Percentiles rank a stretch among this genome's conserved stretches.
These are phyloP conservation scores for Chionomys nivalis DNA, from an alignment of 2,113 vertebrate genomes.

Conservation along the genomic window DNA sequence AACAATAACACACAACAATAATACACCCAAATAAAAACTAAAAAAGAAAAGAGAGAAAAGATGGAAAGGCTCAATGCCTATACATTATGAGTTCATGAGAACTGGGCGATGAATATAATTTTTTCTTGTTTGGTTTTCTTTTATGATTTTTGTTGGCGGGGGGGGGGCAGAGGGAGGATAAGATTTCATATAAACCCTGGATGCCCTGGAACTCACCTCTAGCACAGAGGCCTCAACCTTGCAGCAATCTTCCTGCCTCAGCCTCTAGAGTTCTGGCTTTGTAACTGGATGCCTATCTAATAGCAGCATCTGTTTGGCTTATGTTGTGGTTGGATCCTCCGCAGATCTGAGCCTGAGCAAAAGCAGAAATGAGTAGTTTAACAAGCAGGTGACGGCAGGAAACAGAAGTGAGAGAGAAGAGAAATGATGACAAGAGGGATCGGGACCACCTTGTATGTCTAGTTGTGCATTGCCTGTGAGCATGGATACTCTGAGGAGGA, in stretches of 20 bases:
- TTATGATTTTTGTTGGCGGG: background rate
- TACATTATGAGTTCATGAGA: background rate
- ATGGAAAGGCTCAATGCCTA: background rate
- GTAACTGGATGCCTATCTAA: background rate
- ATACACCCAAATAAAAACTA: too few relatives aligned
- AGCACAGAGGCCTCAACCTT: background rate
- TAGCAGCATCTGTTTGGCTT: too few relatives aligned
- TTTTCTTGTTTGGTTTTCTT: background rate
- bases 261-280: background rate
- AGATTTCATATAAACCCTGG: background rate
- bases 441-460: background rate
- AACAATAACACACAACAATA: background rate
- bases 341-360: background rate
- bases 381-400: background rate
- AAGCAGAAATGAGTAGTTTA: background rate
- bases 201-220: background rate
- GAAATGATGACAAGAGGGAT: too few relatives aligned
- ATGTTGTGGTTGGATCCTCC: background rate
- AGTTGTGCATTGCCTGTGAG: background rate
- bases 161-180: too few relatives aligned
- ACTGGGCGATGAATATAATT: background rate
- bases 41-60: background rate
- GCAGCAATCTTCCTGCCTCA: background rate
- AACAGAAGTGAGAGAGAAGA: background rate
- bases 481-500: too few relatives aligned